Evolutionary conservation across 2,888 invertebrate genomes (phyloP), one percentile per base, ranked within the genome.

Genomic region (Patella caerulea): DNA sequence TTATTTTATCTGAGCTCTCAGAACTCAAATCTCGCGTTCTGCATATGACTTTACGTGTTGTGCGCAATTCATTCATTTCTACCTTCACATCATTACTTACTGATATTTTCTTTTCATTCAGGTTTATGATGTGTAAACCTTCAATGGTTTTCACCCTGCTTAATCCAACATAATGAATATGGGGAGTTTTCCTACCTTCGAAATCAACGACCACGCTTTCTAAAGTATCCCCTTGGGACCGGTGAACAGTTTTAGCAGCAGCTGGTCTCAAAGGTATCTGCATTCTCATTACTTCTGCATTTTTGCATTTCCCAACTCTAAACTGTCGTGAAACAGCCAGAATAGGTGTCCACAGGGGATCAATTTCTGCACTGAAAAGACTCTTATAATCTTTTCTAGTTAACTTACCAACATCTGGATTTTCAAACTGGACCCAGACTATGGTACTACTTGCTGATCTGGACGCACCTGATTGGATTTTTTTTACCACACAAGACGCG

Each of bases 21-120:
- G 34, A 34, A 34, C 34, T 34, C 34, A 34, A 34, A 34, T 34
- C 34, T 34, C 34, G 34, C 34, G 34, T 34, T 34, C 34, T 34
- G 34, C 7, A 34, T 5, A 34, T 5, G 34, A 34, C 34, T 34
- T 34, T 34, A 34, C 34, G 34, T 34, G 34, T 34, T 34, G 34
- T 34, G 4, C 34, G 34, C 34, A 34, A 34, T 34, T 34, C 34
- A 34, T 34, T 34, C 34, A 34, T 34, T 34, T 34, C 34, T 34
- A 34, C 34, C 4, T 34, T 34, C 5, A 34, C 34, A 34, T 34
- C 34, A 34, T 34, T 75, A 70, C 72, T 71, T 56, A 54, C 77
- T 77, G n/a, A 79, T 34, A n/a, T 78, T 79, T 75, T 78, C 78
- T 24, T 75, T 79, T 73, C 69, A 65, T 14, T 77, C 71, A 52